Evolutionary conservation across 2,797 vertebrate genomes (phyloP).

Genomic region (Characodon lateralis): DNA sequence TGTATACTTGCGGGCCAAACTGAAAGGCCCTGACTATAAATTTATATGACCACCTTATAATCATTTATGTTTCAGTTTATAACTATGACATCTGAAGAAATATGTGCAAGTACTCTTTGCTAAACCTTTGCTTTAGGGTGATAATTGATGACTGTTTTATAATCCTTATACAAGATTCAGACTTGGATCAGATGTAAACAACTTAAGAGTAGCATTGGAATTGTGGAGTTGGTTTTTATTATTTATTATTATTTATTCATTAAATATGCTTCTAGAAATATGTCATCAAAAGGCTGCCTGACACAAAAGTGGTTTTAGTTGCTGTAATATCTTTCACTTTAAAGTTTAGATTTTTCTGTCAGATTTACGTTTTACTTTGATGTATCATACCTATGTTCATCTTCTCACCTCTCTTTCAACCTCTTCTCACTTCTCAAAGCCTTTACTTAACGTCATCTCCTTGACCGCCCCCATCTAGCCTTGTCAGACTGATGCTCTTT

Average conservation of each 20-base stretch:
- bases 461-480: constrained; percentile 25
- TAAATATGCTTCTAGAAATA: neutral
- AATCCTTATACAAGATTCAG: neutral
- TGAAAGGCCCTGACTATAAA: neutral
- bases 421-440: constrained; percentile 38
- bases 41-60: neutral
- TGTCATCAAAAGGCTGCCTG: neutral
- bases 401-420: constrained; percentile 42
- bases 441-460: constrained; percentile 32
- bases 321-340: constrained; percentile 8
- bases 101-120: neutral
- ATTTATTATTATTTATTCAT: no score
- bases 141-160: neutral
- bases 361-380: constrained; percentile 34
- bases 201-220: neutral
- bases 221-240: constrained; percentile 1
- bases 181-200: neutral
- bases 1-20: neutral
- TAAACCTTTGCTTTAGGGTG: neutral
- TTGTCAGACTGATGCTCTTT: constrained; percentile 36
- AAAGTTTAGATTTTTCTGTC: constrained; percentile 23
- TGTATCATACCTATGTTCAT: constrained; percentile 48
- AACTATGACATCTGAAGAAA: neutral
- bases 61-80: neutral
- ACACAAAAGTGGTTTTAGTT: constrained; percentile 3